Percentiles rank a stretch among this genome's conserved stretches.
phyloP scores from a whole-genome alignment of 2,797 vertebrate species.

The Cephalopachus bancanus region DNA sequence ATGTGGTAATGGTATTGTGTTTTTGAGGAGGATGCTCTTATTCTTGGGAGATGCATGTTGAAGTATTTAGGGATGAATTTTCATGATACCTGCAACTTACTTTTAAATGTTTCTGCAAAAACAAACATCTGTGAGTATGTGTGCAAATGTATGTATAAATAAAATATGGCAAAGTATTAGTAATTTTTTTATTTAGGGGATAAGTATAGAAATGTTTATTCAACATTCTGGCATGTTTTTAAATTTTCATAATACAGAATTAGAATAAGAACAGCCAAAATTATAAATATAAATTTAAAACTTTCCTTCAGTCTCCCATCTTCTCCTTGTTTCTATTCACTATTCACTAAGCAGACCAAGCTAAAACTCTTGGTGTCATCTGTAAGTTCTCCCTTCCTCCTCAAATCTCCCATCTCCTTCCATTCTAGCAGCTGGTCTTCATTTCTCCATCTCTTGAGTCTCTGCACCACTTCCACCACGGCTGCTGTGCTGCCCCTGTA shows the following conservation, averaged over 20 bases:
- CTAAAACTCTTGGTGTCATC: background rate
- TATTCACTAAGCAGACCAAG: background rate
- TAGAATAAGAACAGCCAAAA: background rate
- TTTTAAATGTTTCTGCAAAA: background rate
- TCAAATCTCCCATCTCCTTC: background rate
- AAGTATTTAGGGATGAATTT: slow-evolving; percentile 24
- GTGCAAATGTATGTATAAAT: background rate
- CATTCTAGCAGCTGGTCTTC: background rate
- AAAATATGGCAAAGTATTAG: background rate
- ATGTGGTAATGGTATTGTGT: background rate
- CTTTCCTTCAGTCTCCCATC: background rate
- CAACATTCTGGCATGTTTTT: background rate
- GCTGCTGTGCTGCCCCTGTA: background rate
- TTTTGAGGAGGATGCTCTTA: background rate
- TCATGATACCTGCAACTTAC: background rate
- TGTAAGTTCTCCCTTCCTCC: background rate
- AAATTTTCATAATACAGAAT: background rate
- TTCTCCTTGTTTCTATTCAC: background rate
- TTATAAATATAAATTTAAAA: background rate
- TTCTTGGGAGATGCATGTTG: background rate
- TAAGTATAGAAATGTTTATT: background rate
- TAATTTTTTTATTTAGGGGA: background rate
- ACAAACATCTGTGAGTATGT: background rate
- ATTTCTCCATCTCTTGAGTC: background rate
- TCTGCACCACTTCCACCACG: background rate